phyloP scores from a whole-genome alignment of 1,140 invertebrate species.

The Pectinophora gossypiella region DNA sequence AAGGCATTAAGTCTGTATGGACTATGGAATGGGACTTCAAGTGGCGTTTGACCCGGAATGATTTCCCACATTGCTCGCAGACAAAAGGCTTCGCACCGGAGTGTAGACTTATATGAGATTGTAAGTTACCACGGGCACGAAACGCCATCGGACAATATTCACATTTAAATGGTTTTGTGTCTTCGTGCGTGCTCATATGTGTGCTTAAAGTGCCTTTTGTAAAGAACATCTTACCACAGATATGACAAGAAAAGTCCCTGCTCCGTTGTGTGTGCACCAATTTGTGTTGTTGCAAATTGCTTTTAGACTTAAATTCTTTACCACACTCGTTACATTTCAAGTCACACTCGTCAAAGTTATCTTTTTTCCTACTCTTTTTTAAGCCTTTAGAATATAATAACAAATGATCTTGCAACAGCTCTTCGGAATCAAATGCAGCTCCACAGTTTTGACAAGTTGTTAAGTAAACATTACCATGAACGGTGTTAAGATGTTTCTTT shows the following conservation, averaged over 20 bases:
- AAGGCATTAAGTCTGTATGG: constrained; percentile 93
- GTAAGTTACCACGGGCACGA: constrained; percentile 48
- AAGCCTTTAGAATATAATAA: constrained; percentile 32
- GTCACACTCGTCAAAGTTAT: constrained; percentile 22
- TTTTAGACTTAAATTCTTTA: constrained; percentile 58
- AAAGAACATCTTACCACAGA: constrained; percentile 69
- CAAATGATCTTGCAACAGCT: constrained; percentile 51
- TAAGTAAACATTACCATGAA: constrained; percentile 31
- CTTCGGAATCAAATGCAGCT: constrained; percentile 35
- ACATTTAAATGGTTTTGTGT: constrained; percentile 56
- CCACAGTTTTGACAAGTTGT: constrained; percentile 54
- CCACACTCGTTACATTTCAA: constrained; percentile 53
- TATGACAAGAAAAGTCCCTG: constrained; percentile 57
- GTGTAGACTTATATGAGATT: constrained; percentile 79
- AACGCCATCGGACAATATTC: constrained; percentile 56
- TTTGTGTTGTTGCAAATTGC: constrained; percentile 54
- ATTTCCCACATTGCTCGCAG: constrained; percentile 84
- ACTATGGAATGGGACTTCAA: constrained; percentile 73
- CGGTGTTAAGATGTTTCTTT: constrained; percentile 41
- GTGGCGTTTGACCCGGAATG: constrained; percentile 78
- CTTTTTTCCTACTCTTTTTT: constrained; percentile 6
- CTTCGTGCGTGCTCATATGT: constrained; percentile 58
- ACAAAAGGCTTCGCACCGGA: constrained; percentile 85
- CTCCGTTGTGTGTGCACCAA: constrained; percentile 51
- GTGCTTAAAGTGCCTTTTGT: constrained; percentile 59